Percentiles rank a stretch among this genome's conserved stretches.
These are phyloP conservation scores for Desoria tigrina DNA, from an alignment of 2,888 invertebrate genomes.

Conservation along the genomic window DNA sequence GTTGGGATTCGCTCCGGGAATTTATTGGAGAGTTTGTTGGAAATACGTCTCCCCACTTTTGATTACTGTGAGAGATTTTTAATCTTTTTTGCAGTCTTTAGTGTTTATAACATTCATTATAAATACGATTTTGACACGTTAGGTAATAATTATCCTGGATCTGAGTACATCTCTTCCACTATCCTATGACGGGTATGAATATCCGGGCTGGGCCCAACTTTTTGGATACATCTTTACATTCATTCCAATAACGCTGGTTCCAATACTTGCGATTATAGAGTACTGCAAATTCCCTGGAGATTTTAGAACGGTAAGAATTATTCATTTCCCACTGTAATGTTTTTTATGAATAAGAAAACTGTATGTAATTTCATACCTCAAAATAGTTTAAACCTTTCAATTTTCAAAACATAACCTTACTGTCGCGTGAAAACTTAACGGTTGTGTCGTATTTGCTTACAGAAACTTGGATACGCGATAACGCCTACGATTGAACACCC, in stretches of 20 bases:
- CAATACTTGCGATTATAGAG: slow-evolving; percentile 66
- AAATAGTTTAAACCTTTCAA: no score
- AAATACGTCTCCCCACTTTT: slow-evolving; percentile 79
- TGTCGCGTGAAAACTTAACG: no score
- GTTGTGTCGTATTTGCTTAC: slow-evolving; percentile 21
- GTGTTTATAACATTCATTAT: slow-evolving; percentile 7
- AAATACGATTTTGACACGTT: background rate
- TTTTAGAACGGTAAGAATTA: slow-evolving; percentile 66
- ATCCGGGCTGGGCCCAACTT: slow-evolving; percentile 71
- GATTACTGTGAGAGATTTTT: slow-evolving; percentile 67
- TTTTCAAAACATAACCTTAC: no score
- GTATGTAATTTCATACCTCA: no score
- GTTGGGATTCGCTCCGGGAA: slow-evolving; percentile 73
- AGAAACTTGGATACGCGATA: slow-evolving; percentile 53
- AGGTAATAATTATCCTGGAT: slow-evolving; percentile 52
- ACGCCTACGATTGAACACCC: slow-evolving; percentile 51
- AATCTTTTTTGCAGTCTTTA: background rate
- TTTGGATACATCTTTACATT: slow-evolving; percentile 73
- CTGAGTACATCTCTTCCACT: slow-evolving; percentile 44
- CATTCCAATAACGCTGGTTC: slow-evolving; percentile 73
- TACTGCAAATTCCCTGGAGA: slow-evolving; percentile 68
- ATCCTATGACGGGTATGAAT: slow-evolving; percentile 60
- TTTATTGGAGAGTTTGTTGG: slow-evolving; percentile 84
- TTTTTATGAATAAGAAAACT: no score
- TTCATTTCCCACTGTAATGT: no score